Evolutionary conservation across 2,888 invertebrate species (phyloP).

Genomic region (Lissocephala sabroskyi): DNA sequence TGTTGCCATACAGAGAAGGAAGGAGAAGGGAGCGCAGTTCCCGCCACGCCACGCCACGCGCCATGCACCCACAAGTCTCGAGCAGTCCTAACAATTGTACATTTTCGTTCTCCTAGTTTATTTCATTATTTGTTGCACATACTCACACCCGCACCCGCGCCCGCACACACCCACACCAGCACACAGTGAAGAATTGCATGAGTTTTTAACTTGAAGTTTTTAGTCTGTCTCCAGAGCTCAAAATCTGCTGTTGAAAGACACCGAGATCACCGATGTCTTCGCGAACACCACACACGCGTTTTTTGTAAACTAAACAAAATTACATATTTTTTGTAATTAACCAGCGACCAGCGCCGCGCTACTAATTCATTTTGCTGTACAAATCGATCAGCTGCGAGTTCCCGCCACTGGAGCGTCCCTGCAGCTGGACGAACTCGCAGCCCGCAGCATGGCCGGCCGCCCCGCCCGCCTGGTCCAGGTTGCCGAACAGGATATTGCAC

Average conservation of each 20-base stretch:
- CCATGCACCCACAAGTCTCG: constrained; percentile 17
- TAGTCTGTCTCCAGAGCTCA: constrained; percentile 48
- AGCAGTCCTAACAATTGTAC: constrained; percentile 23
- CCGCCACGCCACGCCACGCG: constrained; percentile 1
- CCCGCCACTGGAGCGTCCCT: constrained; percentile 6
- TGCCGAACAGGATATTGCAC: constrained; percentile 54
- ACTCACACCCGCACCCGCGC: not conserved
- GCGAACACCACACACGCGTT: constrained; percentile 29
- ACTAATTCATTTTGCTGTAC: constrained; percentile 57
- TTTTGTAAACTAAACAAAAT: constrained; percentile 49
- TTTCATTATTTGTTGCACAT: constrained; percentile 7
- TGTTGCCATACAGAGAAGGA: no score
- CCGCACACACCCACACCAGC: not conserved
- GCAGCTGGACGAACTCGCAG: constrained; percentile 58
- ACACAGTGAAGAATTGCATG: constrained; percentile 16
- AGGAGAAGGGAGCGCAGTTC: not conserved
- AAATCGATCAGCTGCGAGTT: constrained; percentile 58
- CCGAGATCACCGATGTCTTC: constrained; percentile 54
- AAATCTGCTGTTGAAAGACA: constrained; percentile 44
- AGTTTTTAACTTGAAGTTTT: constrained; percentile 8
- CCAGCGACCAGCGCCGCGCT: not conserved
- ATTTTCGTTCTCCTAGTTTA: constrained; percentile 19
- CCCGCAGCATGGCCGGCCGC: constrained; percentile 15
- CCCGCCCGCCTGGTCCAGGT: constrained; percentile 37
- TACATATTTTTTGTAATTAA: constrained; percentile 54